Evolutionary conservation across 2,113 vertebrate genomes (phyloP).

Genomic region (Amazona guildingii): DNA sequence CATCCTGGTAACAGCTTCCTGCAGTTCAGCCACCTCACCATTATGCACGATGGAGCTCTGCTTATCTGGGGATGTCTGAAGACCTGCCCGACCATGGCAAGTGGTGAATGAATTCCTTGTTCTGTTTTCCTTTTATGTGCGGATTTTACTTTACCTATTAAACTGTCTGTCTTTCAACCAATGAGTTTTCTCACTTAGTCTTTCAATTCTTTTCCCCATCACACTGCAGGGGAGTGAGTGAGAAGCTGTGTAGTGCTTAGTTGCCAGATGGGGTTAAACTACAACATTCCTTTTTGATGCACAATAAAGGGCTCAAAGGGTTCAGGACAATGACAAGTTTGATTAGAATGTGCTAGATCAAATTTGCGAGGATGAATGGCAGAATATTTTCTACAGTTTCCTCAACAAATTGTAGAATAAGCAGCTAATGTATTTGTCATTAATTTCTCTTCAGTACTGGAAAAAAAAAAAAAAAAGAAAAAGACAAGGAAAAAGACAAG

Average conservation of each 20-base stretch:
- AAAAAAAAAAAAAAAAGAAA: neutral
- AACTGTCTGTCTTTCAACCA: neutral
- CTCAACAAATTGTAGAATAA: neutral
- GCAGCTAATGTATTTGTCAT: neutral
- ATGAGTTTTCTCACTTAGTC: neutral
- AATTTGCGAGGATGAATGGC: neutral
- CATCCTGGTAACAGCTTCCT: no score
- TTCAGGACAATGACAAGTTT: neutral
- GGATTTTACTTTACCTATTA: neutral
- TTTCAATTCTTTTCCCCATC: neutral
- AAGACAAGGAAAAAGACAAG: no score
- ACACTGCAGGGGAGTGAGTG: neutral
- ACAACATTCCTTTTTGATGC: neutral
- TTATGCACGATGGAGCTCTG: fast-evolving
- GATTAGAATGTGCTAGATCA: neutral
- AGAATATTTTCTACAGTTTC: neutral
- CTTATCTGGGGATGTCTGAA: neutral
- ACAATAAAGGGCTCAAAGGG: neutral
- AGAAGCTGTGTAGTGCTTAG: neutral
- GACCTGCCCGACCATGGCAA: neutral
- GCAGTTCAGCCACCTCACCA: no score
- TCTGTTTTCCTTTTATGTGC: neutral
- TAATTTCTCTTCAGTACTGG: neutral
- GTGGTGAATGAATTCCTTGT: neutral
- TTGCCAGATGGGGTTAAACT: neutral